Percentiles rank a stretch among this genome's conserved stretches.
phyloP scores from a whole-genome alignment of 2,113 vertebrate species.

The Isichthys henryi region DNA sequence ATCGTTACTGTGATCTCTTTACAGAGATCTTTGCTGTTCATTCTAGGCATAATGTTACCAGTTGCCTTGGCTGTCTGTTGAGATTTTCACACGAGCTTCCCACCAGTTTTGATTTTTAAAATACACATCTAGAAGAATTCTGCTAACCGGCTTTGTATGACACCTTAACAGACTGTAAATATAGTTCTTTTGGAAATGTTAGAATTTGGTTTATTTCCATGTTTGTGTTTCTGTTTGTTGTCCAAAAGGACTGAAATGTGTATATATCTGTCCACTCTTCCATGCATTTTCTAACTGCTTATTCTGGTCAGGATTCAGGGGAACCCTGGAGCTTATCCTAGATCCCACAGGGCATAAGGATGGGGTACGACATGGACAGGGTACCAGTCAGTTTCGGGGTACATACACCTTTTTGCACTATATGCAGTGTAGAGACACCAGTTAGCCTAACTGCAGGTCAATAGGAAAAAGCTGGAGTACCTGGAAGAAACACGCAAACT shows the following conservation, averaged over 20 bases:
- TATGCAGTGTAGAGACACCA: background rate
- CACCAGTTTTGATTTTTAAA: background rate
- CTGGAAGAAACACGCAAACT: background rate
- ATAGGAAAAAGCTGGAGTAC: background rate
- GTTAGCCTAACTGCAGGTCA: background rate
- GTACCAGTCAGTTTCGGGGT: background rate
- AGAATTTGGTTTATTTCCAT: background rate
- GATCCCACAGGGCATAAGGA: background rate
- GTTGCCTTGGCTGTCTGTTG: background rate
- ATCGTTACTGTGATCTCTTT: too few species aligned
- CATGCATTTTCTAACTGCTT: background rate
- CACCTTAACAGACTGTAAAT: conserved; percentile 9
- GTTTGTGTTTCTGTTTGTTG: background rate
- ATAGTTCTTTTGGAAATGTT: conserved; percentile 16
- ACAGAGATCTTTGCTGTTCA: background rate
- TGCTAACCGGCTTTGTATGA: background rate
- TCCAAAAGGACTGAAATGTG: background rate
- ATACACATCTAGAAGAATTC: background rate
- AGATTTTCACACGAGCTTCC: background rate
- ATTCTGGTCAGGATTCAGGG: background rate
- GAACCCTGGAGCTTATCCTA: background rate
- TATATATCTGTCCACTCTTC: background rate
- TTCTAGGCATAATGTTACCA: background rate
- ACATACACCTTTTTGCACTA: background rate
- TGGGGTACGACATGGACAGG: background rate